Conservation (phyloP, 2,797 vertebrate species). For the Zalophus californianus region DNA sequence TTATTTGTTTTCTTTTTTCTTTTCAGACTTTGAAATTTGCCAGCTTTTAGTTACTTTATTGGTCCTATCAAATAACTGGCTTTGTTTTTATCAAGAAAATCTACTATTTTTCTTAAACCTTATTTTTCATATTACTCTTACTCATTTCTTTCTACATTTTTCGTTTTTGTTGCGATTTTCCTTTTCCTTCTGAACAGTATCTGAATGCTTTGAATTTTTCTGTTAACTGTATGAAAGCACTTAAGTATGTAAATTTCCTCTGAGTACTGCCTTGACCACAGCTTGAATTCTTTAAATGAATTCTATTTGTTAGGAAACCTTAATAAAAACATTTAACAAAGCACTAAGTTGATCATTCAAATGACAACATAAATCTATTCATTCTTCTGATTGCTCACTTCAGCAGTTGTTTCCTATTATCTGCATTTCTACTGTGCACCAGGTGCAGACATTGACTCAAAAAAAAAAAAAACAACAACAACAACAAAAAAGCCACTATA, state of each 20-base stretch:
- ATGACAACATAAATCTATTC: conserved; percentile 32
- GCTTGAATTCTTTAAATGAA: conserved; percentile 52
- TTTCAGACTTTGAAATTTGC: not conserved
- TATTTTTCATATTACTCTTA: not conserved
- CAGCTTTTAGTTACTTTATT: not conserved
- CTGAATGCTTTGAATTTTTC: conserved; percentile 26
- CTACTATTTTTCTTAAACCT: not conserved
- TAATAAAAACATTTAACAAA: conserved; percentile 59
- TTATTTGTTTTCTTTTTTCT: not conserved
- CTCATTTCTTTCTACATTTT: not conserved
- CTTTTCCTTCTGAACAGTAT: not conserved
- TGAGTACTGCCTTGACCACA: conserved; percentile 7
- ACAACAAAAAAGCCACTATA: not conserved
- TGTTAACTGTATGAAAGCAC: not conserved
- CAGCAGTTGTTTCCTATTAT: not conserved
- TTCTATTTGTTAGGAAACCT: conserved; percentile 38
- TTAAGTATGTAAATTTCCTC: conserved; percentile 5
- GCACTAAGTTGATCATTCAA: conserved; percentile 21
- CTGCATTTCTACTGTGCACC: not conserved
- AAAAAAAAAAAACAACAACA: not conserved
- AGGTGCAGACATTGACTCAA: not conserved
- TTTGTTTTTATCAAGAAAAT: not conserved
- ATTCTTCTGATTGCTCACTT: conserved; percentile 32
- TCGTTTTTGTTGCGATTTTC: not conserved
- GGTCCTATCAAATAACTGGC: not conserved